A percentile compares a stretch with the other conserved stretches of the same genome.
These are phyloP conservation scores for Camponotus floridanus DNA, from an alignment of 1,140 invertebrate species.

Conservation along the genomic window DNA sequence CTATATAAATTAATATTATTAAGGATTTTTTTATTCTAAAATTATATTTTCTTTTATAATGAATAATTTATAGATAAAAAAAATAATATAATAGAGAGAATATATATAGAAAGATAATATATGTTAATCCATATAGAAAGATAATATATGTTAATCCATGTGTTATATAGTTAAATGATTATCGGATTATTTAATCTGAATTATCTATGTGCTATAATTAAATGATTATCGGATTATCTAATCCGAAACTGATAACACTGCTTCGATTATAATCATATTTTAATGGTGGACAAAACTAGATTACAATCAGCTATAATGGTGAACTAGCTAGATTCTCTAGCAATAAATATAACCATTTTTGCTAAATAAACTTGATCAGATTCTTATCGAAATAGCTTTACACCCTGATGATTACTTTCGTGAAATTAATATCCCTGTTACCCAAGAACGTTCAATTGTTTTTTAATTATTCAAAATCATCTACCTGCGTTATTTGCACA, in stretches of 20 bases:
- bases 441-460: neutral
- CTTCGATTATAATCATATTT: neutral
- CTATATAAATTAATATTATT: conserved; percentile 1
- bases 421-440: neutral
- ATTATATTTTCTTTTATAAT: neutral
- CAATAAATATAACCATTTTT: too few species aligned
- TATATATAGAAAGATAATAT: neutral
- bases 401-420: neutral
- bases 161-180: neutral
- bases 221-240: neutral
- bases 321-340: neutral
- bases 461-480: neutral
- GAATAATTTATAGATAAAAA: neutral
- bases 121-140: neutral
- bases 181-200: neutral
- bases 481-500: too few species aligned
- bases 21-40: neutral
- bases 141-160: neutral
- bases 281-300: neutral
- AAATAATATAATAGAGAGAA: neutral
- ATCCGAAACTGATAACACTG: neutral
- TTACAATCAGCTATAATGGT: neutral
- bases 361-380: neutral
- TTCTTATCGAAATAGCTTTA: neutral
- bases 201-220: neutral